phyloP scores from a whole-genome alignment of 2,888 invertebrate species.

The Diploptera punctata region DNA sequence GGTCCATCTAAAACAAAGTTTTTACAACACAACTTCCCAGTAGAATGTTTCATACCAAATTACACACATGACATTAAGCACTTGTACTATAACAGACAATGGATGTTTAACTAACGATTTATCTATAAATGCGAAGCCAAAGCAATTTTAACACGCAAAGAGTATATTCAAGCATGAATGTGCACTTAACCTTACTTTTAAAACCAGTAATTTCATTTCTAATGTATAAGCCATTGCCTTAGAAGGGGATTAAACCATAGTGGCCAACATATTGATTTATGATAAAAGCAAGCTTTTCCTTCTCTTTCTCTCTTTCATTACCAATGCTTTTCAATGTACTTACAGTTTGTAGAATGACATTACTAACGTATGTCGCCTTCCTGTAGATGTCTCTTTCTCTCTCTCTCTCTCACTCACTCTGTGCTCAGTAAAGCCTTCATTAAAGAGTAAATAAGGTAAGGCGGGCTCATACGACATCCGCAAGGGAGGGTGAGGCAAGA shows the following conservation, averaged over 20 bases:
- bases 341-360: constrained; percentile 3
- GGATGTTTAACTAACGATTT: constrained; percentile 6
- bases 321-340: constrained; percentile 2
- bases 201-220: constrained; percentile 25
- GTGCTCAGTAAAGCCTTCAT: constrained; percentile 5
- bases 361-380: not conserved
- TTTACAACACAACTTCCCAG: too few relatives aligned
- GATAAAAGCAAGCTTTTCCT: constrained; percentile 7
- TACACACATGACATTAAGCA: too few relatives aligned
- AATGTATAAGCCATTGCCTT: not conserved
- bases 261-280: constrained; percentile 16
- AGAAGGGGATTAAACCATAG: not conserved
- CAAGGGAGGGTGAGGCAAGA: not conserved
- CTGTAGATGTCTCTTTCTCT: too few relatives aligned
- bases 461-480: not conserved
- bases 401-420: not conserved
- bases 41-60: too few relatives aligned
- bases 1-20: too few relatives aligned
- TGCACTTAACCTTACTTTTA: constrained; percentile 18
- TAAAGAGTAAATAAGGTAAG: constrained; percentile 19
- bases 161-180: constrained; percentile 7
- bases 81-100: not conserved
- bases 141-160: constrained; percentile 2
- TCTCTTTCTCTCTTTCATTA: not conserved
- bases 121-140: constrained; percentile 1